These are phyloP conservation scores for Pentalonia nigronervosa DNA, from an alignment of 1,140 invertebrate genomes.

Conservation along the genomic window DNA sequence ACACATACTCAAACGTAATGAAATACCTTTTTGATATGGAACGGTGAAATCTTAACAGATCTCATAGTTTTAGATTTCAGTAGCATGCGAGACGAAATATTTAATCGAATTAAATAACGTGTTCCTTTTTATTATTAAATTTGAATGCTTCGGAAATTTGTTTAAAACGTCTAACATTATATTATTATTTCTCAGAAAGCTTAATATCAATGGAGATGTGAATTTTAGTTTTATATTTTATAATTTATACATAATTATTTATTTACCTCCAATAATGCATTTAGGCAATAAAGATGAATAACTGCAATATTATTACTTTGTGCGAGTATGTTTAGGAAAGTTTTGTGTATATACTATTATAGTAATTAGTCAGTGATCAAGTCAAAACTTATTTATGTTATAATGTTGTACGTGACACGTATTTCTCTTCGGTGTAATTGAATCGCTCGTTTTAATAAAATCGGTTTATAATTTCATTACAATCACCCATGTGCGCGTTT, in stretches of 20 bases:
- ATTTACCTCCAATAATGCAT: not conserved
- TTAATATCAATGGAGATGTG: not conserved
- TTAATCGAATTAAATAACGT: not conserved
- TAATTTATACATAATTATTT: no score
- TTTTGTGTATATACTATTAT: not conserved
- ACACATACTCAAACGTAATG: conserved; percentile 19
- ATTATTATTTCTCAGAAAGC: not conserved
- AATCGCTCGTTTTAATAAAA: conserved; percentile 6
- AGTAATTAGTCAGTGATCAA: not conserved
- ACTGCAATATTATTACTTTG: not conserved
- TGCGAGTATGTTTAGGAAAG: not conserved
- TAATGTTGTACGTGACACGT: not conserved
- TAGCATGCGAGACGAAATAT: not conserved
- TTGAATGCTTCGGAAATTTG: not conserved
- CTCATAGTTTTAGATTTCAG: conserved; percentile 3
- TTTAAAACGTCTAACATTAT: not conserved
- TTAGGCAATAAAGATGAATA: not conserved
- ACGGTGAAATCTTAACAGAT: conserved; percentile 17
- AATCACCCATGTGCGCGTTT: not conserved
- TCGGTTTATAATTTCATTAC: not conserved
- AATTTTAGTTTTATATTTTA: not conserved
- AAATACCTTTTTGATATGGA: conserved; percentile 40
- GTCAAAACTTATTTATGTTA: not conserved
- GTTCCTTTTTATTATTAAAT: not conserved
- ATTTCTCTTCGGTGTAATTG: not conserved